A percentile compares a stretch with the other conserved stretches of the same genome.
phyloP scores from a whole-genome alignment of 2,888 invertebrate genomes.

The Lissonota sp. region DNA sequence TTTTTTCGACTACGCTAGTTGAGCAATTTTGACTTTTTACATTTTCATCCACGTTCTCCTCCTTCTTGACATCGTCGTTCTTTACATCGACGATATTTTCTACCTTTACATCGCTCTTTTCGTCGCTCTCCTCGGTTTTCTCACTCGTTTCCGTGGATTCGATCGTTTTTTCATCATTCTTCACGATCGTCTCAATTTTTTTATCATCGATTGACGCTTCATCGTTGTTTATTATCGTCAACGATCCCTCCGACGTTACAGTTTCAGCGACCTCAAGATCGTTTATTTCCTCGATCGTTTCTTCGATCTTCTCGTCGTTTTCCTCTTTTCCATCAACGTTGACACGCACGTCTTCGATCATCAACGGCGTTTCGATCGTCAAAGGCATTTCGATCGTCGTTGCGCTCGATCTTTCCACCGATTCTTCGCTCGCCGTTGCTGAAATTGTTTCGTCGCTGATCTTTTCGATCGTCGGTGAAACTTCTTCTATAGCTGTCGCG shows the following conservation, averaged over 20 bases:
- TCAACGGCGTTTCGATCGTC: slow-evolving; percentile 17
- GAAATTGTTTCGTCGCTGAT: slow-evolving; percentile 39
- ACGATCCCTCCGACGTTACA: neutral
- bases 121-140: slow-evolving; percentile 69
- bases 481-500: slow-evolving; percentile 13
- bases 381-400: slow-evolving; percentile 33
- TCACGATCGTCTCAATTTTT: slow-evolving; percentile 29
- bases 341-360: neutral
- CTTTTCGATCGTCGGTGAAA: slow-evolving; percentile 15
- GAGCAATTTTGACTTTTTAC: slow-evolving; percentile 79
- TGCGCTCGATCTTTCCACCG: slow-evolving; percentile 5
- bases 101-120: slow-evolving; percentile 77
- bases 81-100: slow-evolving; percentile 67
- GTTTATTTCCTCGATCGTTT: neutral
- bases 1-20: slow-evolving; percentile 79
- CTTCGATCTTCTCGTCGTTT: neutral
- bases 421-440: slow-evolving; percentile 38
- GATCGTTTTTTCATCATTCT: slow-evolving; percentile 30
- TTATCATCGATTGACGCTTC: slow-evolving; percentile 32
- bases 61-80: slow-evolving; percentile 74
- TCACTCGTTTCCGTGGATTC: slow-evolving; percentile 44
- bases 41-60: slow-evolving; percentile 69
- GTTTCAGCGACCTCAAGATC: neutral
- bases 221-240: slow-evolving; percentile 12
- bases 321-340: too few species aligned